Evolutionary conservation across 2,888 invertebrate genomes (phyloP), one percentile per base, ranked within the genome.

Genomic region (Eudemis profundana): DNA sequence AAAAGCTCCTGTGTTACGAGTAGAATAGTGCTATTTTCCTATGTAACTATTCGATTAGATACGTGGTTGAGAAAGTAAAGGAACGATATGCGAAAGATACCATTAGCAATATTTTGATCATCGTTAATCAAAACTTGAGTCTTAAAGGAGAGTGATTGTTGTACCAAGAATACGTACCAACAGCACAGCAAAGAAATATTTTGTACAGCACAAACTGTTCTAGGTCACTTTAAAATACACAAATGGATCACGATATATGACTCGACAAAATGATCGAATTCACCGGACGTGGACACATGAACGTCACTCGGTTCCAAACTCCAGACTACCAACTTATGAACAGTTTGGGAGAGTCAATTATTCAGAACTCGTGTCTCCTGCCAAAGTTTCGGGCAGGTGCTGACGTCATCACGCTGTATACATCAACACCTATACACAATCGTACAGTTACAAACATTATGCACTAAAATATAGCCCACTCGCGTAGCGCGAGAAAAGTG

Each of bases 381-480:
- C 91, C 92, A 92, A 92, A 90, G 83, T 84, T 90, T 90, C 87
- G 76, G 85, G 75, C 84, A 89, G 85, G 85, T 87, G 84, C 78
- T 84, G 88, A 90, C 91, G 91, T 91, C 91, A 90, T 72, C 72
- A 79, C 54, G 15, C 46, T 66, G 82, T 83, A 79, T 84, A 86
- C 78, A 84, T 80, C 78, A 80, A 80, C 80, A 78, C 71, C 80
- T 77, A 79, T 76, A 74, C 75, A 77, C 76, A 79, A 77, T 77
- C 74, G 77, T 72, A 79, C 79, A 77, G 76, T 76, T 73, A 79
- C 78, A 79, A 77, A 84, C 83, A 82, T 84, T 82, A 81, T 85
- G 79, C 79, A 83, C 76, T 77, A 78, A 87, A 83, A 86, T 83
- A 86, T 84, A 77, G 81, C 79, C 76, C 72, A 79, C 75, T 71